Evolutionary conservation across 2,113 vertebrate species (phyloP).

Genomic region (Onychostoma macrolepis): DNA sequence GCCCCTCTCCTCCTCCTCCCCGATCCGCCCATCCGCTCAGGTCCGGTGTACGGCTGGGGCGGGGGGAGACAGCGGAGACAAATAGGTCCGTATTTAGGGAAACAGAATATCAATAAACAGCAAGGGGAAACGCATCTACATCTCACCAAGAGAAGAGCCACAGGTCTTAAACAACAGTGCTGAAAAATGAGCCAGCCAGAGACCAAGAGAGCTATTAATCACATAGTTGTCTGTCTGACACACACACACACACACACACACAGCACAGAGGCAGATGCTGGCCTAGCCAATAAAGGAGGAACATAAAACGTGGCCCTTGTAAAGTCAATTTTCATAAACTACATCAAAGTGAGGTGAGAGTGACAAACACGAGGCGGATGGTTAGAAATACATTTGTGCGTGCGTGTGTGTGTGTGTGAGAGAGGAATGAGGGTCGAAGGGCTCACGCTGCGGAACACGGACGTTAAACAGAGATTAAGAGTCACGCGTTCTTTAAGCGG

Average conservation of each 20-base stretch:
- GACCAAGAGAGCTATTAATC: conserved; percentile 58
- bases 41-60: neutral
- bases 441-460: neutral
- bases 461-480: conserved; percentile 16
- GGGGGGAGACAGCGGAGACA: conserved; percentile 57
- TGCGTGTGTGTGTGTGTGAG: no score
- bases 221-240: conserved; percentile 35
- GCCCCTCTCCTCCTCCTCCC: neutral
- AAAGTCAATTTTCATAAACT: conserved; percentile 60
- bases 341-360: conserved; percentile 27
- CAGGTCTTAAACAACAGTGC: conserved; percentile 55
- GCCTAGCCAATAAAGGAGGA: conserved; percentile 55
- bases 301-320: conserved; percentile 56
- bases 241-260: conserved; percentile 23
- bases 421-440: neutral
- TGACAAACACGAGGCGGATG: conserved; percentile 7
- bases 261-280: conserved; percentile 24
- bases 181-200: conserved; percentile 61
- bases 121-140: conserved; percentile 55
- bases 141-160: conserved; percentile 36
- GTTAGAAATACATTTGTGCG: neutral
- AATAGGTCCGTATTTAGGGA: conserved; percentile 64
- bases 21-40: neutral
- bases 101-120: conserved; percentile 67
- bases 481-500: neutral